Evolutionary conservation across 1,140 invertebrate species (phyloP).

Genomic region (Helicoverpa zea): DNA sequence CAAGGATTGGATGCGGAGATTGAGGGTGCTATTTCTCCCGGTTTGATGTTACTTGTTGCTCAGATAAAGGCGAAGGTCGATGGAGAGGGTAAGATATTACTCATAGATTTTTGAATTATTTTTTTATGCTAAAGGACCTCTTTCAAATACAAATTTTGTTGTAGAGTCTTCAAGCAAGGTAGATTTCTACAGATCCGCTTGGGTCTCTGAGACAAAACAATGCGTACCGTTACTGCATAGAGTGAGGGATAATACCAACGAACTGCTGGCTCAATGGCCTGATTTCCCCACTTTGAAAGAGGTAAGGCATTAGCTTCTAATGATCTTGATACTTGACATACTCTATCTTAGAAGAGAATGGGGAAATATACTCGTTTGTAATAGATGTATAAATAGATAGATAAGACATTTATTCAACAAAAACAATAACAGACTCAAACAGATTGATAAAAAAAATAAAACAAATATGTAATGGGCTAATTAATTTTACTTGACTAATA

Average conservation of each 20-base stretch:
- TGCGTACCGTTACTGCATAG: conserved; percentile 90
- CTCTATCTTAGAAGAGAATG: no score
- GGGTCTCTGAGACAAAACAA: conserved; percentile 92
- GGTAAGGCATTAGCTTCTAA: conserved; percentile 79
- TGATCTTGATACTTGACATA: not conserved
- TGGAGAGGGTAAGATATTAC: conserved; percentile 77
- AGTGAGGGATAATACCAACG: conserved; percentile 89
- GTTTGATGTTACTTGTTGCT: conserved; percentile 84
- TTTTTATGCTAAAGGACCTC: no score
- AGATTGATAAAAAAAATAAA: no score
- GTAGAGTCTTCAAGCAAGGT: conserved; percentile 78
- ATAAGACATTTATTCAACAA: no score
- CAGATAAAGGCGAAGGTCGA: conserved; percentile 79
- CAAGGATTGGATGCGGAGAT: conserved; percentile 85
- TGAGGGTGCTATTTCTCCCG: conserved; percentile 86
- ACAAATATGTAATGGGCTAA: no score
- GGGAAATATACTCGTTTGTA: no score
- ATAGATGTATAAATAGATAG: no score
- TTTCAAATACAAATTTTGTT: conserved; percentile 44
- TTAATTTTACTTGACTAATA: no score
- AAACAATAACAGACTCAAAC: no score
- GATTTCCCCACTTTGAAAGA: conserved; percentile 95
- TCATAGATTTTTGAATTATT: no score
- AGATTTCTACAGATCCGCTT: conserved; percentile 96
- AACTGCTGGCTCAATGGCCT: conserved; percentile 94